Percentiles rank a stretch among this genome's conserved stretches.
These are phyloP conservation scores for Novumbra hubbsi DNA, from an alignment of 2,797 vertebrate genomes.

Conservation along the genomic window DNA sequence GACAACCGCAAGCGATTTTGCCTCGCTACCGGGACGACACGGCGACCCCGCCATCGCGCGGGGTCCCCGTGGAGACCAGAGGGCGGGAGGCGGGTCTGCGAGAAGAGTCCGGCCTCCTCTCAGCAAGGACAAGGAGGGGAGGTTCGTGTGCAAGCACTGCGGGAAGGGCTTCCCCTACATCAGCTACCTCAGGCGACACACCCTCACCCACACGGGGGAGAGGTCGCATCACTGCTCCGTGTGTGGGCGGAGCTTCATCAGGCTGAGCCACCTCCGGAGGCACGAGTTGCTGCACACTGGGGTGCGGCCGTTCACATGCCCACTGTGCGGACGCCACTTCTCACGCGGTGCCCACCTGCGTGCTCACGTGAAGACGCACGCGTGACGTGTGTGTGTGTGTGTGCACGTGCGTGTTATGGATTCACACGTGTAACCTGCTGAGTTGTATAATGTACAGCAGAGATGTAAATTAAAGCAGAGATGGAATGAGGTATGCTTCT, in stretches of 20 bases:
- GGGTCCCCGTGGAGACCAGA: neutral
- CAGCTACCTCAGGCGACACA: conserved; percentile 29
- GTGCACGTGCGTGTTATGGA: neutral
- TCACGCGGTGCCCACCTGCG: conserved; percentile 11
- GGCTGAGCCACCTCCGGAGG: conserved; percentile 22
- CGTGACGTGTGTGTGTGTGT: neutral
- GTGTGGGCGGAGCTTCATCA: conserved; percentile 33
- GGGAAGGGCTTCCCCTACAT: conserved; percentile 26
- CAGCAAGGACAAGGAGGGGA: neutral
- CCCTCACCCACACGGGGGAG: conserved; percentile 28
- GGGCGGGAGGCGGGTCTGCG: neutral
- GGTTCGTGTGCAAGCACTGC: conserved; percentile 20
- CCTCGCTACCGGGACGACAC: neutral
- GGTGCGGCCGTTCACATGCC: conserved; percentile 8
- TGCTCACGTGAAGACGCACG: conserved; percentile 16
- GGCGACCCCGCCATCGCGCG: neutral
- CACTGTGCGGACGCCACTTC: conserved; percentile 19
- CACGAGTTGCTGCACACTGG: conserved; percentile 27
- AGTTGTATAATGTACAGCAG: too few species aligned
- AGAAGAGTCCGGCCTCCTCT: neutral
- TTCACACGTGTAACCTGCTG: neutral
- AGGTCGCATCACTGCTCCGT: conserved; percentile 23
- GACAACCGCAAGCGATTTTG: neutral
- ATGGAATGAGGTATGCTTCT: too few species aligned
- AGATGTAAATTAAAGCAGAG: too few species aligned